Evolutionary conservation across 2,888 invertebrate genomes (phyloP).

Genomic region (Chloroclysta siterata): DNA sequence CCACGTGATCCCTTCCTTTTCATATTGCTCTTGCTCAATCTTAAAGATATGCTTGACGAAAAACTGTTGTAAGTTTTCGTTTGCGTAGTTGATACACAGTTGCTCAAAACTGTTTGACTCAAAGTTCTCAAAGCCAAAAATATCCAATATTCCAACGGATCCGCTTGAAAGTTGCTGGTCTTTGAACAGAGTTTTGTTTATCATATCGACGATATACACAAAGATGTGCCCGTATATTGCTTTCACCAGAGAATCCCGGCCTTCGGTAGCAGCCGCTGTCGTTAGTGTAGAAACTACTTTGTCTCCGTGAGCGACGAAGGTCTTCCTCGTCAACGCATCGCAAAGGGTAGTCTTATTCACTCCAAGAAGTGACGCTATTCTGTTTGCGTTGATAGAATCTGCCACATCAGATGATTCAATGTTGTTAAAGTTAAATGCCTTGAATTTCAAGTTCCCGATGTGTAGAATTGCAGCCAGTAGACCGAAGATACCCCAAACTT

Average conservation of each 20-base stretch:
- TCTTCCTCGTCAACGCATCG: conserved; percentile 93
- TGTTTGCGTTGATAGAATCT: conserved; percentile 88
- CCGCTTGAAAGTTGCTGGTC: conserved; percentile 85
- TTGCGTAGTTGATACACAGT: conserved; percentile 98
- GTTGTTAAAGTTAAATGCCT: conserved; percentile 89
- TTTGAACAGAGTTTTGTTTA: conserved; percentile 93
- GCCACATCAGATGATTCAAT: conserved; percentile 94
- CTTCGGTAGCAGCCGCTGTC: conserved; percentile 91
- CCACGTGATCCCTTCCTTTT: conserved; percentile 96
- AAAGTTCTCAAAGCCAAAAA: conserved; percentile 99
- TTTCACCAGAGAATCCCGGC: conserved; percentile 96
- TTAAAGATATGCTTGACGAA: conserved; percentile 98
- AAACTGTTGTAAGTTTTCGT: conserved; percentile 98
- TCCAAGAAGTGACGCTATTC: conserved; percentile 89
- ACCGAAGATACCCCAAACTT: conserved; percentile 93
- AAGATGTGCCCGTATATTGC: conserved; percentile 96
- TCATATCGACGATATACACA: conserved; percentile 94
- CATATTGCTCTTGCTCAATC: conserved; percentile 97
- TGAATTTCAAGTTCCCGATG: conserved; percentile 95
- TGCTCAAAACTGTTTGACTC: conserved; percentile 97
- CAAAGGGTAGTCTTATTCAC: conserved; percentile 89
- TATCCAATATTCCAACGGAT: conserved; percentile 96
- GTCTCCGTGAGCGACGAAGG: conserved; percentile 93
- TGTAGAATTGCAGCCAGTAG: conserved; percentile 95
- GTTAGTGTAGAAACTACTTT: conserved; percentile 91